A percentile compares a stretch with the other conserved stretches of the same genome.
phyloP scores from a whole-genome alignment of 2,888 invertebrate genomes.

The Mesorhabditis belari region DNA sequence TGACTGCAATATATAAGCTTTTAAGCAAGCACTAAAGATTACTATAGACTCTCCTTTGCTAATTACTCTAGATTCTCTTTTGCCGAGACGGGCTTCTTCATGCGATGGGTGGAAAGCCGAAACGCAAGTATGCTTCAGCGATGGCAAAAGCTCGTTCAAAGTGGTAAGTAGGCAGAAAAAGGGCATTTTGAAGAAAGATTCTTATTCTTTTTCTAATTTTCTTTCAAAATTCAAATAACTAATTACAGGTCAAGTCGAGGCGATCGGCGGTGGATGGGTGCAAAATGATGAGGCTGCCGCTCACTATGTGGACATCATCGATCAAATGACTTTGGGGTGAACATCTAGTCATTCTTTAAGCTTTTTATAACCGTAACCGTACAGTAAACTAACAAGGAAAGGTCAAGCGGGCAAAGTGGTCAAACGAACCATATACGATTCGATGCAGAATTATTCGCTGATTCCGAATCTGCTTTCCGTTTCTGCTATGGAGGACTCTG shows the following conservation, averaged over 20 bases:
- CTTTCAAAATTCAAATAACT: not conserved
- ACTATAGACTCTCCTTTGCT: too few relatives aligned
- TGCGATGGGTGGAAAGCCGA: constrained; percentile 43
- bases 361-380: too few relatives aligned
- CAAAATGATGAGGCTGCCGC: constrained; percentile 61
- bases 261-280: constrained; percentile 59
- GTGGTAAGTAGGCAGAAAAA: constrained; percentile 20
- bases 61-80: constrained; percentile 56
- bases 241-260: constrained; percentile 43
- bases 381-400: too few relatives aligned
- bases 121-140: constrained; percentile 21
- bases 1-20: too few relatives aligned
- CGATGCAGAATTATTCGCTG: too few relatives aligned
- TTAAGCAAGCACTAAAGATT: too few relatives aligned
- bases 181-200: constrained; percentile 4
- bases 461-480: too few relatives aligned
- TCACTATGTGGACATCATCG: constrained; percentile 60
- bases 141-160: constrained; percentile 39
- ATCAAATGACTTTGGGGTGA: constrained; percentile 57
- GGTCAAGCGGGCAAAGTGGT: too few relatives aligned
- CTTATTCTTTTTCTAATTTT: constrained; percentile 13
- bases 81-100: constrained; percentile 50
- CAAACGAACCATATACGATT: too few relatives aligned
- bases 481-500: not conserved
- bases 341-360: too few relatives aligned